Conservation (phyloP, 2,797 vertebrate genomes). For the Zalophus californianus region DNA sequence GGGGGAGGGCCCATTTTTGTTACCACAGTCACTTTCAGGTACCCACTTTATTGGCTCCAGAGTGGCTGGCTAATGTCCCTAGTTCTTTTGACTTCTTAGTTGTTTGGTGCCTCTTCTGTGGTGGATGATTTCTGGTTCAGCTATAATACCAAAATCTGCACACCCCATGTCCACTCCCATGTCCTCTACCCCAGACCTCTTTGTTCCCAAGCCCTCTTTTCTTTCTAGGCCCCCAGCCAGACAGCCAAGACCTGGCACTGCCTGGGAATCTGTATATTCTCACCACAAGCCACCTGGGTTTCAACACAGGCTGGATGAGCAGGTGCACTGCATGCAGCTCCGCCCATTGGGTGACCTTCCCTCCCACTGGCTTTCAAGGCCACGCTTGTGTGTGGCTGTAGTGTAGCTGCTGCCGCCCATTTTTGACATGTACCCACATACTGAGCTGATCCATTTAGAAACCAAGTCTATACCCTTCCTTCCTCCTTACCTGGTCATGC, state of each 20-base stretch:
- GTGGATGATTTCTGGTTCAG: not conserved
- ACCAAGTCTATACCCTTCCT: not conserved
- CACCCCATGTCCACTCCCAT: not conserved
- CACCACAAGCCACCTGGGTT: not conserved
- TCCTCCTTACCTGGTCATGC: not conserved
- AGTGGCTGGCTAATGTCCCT: not conserved
- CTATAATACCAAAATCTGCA: not conserved
- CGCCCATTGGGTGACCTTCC: not conserved
- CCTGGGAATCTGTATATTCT: not conserved
- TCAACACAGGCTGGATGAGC: not conserved
- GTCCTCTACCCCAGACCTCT: not conserved
- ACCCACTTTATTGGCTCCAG: not conserved
- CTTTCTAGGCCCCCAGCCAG: not conserved
- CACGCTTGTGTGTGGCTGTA: not conserved
- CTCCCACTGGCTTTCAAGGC: not conserved
- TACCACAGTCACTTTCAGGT: not conserved
- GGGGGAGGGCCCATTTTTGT: not conserved
- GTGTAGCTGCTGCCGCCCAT: not conserved
- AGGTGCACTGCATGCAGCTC: not conserved
- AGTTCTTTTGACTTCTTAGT: not conserved
- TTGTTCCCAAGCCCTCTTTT: not conserved
- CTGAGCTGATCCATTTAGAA: not conserved
- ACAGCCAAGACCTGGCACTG: not conserved
- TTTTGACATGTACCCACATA: not conserved
- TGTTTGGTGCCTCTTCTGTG: not conserved